Percentiles rank a stretch among this genome's conserved stretches.
Evolutionary conservation across 2,888 invertebrate species (phyloP).

Genomic region (Lapara coniferarum): DNA sequence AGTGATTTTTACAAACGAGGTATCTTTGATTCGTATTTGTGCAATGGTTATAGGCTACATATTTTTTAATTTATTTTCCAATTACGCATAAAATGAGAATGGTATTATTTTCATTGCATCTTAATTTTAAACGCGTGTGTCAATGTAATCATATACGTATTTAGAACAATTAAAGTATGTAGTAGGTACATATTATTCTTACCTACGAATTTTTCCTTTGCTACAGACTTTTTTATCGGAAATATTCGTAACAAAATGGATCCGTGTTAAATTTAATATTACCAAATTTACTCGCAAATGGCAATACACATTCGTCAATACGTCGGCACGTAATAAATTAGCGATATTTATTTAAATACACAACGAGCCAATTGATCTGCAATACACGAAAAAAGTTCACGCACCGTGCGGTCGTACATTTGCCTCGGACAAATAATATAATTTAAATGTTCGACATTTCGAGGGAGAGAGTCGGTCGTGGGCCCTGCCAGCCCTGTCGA

Average conservation of each 20-base stretch:
- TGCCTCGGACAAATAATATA: conserved; percentile 8
- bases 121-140: too few species aligned
- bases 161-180: too few species aligned
- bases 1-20: too few species aligned
- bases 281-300: neutral
- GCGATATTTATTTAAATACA: neutral
- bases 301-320: conserved; percentile 7
- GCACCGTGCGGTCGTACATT: neutral
- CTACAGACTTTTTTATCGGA: too few species aligned
- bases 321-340: neutral
- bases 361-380: conserved; percentile 16
- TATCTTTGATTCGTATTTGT: too few species aligned
- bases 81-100: too few species aligned
- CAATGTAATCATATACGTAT: too few species aligned
- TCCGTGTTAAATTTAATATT: neutral
- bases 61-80: too few species aligned
- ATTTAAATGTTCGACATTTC: conserved; percentile 16
- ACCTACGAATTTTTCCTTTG: too few species aligned
- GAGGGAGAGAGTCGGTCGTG: conserved; percentile 10
- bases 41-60: too few species aligned
- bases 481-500: conserved; percentile 38
- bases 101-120: too few species aligned
- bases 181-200: too few species aligned
- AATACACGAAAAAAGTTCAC: neutral
- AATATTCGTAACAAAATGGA: neutral